These are phyloP conservation scores for Drosophila mayri DNA, from an alignment of 1,140 invertebrate species.

Conservation along the genomic window DNA sequence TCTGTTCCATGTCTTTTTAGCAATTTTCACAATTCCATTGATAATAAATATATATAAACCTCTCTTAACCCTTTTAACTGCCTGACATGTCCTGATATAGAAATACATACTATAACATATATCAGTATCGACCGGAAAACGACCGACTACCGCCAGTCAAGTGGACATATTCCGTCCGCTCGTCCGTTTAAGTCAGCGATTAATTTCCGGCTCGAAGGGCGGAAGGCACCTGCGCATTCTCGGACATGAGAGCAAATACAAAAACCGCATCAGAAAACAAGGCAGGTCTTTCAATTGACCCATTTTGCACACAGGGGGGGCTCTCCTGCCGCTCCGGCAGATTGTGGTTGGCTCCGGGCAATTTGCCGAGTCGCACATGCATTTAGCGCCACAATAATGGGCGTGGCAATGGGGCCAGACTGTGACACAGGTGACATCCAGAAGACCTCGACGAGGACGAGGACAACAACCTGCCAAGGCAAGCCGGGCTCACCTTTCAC, in stretches of 20 bases:
- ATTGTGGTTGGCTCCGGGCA: slow-evolving; percentile 12
- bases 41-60: neutral
- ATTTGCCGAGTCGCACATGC: slow-evolving; percentile 28
- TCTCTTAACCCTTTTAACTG: neutral
- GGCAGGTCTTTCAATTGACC: slow-evolving; percentile 60
- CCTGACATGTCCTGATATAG: neutral
- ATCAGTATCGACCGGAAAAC: neutral
- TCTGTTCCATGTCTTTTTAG: too few species aligned
- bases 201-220: slow-evolving; percentile 27
- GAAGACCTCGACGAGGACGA: slow-evolving; percentile 19
- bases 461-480: slow-evolving; percentile 72
- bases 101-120: neutral
- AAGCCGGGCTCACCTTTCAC: slow-evolving; percentile 26
- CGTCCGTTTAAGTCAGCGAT: slow-evolving; percentile 6
- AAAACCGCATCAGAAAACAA: slow-evolving; percentile 31
- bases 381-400: slow-evolving; percentile 44
- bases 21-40: too few species aligned
- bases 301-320: slow-evolving; percentile 37
- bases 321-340: neutral
- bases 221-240: slow-evolving; percentile 11
- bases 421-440: slow-evolving; percentile 34
- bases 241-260: slow-evolving; percentile 11
- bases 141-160: neutral
- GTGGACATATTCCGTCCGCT: neutral
- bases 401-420: slow-evolving; percentile 50